A percentile compares a stretch with the other conserved stretches of the same genome.
Conservation (phyloP, 1,140 invertebrate species). For the Danaus melanippus region DNA sequence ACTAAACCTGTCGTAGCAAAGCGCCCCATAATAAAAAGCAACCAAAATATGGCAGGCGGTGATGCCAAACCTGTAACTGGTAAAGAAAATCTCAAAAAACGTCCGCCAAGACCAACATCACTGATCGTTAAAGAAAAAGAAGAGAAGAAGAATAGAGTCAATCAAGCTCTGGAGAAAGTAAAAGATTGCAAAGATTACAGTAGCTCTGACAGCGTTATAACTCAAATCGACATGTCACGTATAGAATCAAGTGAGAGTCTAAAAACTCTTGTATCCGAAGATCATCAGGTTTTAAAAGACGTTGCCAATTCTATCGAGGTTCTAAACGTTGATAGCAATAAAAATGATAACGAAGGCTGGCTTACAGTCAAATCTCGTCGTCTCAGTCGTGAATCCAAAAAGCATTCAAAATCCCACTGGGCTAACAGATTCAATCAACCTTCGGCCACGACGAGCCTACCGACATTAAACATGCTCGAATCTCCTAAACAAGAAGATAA, state of each 20-base stretch:
- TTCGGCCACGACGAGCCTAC: slow-evolving; percentile 77
- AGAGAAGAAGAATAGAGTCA: slow-evolving; percentile 40
- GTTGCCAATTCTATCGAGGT: slow-evolving; percentile 74
- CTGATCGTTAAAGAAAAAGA: slow-evolving; percentile 47
- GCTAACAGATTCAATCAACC: slow-evolving; percentile 78
- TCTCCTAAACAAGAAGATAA: slow-evolving; percentile 65
- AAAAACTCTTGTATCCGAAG: slow-evolving; percentile 65
- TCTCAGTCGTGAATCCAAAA: slow-evolving; percentile 65
- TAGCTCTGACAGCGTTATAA: slow-evolving; percentile 72
- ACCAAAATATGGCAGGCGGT: slow-evolving; percentile 39
- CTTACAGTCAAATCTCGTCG: slow-evolving; percentile 77
- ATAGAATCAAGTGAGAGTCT: slow-evolving; percentile 69
- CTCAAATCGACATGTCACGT: slow-evolving; percentile 61
- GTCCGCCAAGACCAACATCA: slow-evolving; percentile 40
- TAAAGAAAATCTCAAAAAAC: slow-evolving; percentile 44
- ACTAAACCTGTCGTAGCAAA: slow-evolving; percentile 37
- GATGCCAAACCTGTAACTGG: slow-evolving; percentile 37
- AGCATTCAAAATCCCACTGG: slow-evolving; percentile 75
- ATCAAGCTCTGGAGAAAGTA: slow-evolving; percentile 36
- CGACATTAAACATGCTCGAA: slow-evolving; percentile 74
- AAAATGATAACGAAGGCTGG: slow-evolving; percentile 76
- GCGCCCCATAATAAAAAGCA: slow-evolving; percentile 33
- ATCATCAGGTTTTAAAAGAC: slow-evolving; percentile 55
- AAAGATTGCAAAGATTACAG: slow-evolving; percentile 59
- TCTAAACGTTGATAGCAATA: slow-evolving; percentile 66